Conservation (phyloP, 2,797 vertebrate species). For the Calcarius lapponicus region DNA sequence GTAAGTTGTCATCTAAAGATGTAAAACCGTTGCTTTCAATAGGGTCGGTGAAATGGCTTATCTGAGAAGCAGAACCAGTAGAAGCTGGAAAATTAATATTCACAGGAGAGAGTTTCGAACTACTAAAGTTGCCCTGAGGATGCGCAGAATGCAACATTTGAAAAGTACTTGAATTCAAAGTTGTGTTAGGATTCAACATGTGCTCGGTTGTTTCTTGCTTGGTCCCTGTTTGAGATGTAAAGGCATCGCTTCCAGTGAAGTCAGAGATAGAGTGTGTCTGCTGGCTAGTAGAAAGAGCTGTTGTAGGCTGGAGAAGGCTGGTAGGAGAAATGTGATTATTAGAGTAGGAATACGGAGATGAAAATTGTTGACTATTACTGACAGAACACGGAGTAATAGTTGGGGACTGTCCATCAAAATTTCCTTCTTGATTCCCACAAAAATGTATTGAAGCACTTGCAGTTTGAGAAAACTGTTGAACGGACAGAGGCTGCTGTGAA, state of each 20-base stretch:
- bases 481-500: conserved; percentile 77
- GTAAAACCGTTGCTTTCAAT: conserved; percentile 88
- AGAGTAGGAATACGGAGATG: conserved; percentile 88
- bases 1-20: conserved; percentile 85
- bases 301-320: conserved; percentile 82
- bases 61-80: conserved; percentile 82
- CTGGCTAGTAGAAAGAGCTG: conserved; percentile 75
- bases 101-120: conserved; percentile 88
- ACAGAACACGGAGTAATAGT: conserved; percentile 86
- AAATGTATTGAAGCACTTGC: conserved; percentile 81
- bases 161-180: conserved; percentile 84
- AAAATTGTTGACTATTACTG: conserved; percentile 82
- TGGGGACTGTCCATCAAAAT: conserved; percentile 79
- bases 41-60: conserved; percentile 81
- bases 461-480: conserved; percentile 83
- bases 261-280: conserved; percentile 82
- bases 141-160: conserved; percentile 84
- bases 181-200: conserved; percentile 79
- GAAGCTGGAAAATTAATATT: conserved; percentile 86
- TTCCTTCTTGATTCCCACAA: conserved; percentile 81
- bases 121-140: conserved; percentile 85
- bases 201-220: conserved; percentile 82
- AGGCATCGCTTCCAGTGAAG: conserved; percentile 84
- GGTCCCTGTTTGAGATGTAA: conserved; percentile 82
- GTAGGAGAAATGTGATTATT: conserved; percentile 84